Evolutionary conservation across 2,888 invertebrate genomes (phyloP).

Genomic region (Cremastobaeus sp.): DNA sequence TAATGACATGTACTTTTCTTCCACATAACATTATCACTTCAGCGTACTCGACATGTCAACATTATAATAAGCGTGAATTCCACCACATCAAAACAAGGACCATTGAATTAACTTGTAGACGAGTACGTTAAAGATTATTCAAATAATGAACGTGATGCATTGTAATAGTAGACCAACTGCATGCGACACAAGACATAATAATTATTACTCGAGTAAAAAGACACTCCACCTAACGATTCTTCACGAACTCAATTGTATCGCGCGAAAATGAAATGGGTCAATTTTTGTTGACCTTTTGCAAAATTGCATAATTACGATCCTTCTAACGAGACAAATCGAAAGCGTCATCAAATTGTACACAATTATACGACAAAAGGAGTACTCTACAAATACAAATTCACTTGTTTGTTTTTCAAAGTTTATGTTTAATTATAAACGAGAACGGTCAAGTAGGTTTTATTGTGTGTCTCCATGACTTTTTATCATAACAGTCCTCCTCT

Average conservation of each 20-base stretch:
- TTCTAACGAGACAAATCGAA: neutral
- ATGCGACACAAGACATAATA: neutral
- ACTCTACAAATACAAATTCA: slow-evolving; percentile 9
- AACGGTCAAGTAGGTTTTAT: slow-evolving; percentile 43
- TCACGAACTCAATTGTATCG: slow-evolving; percentile 1
- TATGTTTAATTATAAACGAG: slow-evolving; percentile 39
- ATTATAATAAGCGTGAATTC: slow-evolving; percentile 10
- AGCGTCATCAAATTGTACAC: slow-evolving; percentile 6
- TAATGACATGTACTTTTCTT: no score
- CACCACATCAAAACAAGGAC: slow-evolving; percentile 9
- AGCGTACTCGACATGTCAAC: neutral
- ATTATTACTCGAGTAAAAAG: neutral
- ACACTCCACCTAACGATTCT: slow-evolving; percentile 4
- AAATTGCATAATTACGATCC: slow-evolving; percentile 10
- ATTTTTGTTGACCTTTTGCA: slow-evolving; percentile 12
- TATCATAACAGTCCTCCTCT: slow-evolving; percentile 38
- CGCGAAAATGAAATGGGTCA: slow-evolving; percentile 11
- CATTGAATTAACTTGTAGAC: slow-evolving; percentile 12
- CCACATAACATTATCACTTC: neutral
- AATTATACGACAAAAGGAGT: slow-evolving; percentile 2
- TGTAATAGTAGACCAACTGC: slow-evolving; percentile 10
- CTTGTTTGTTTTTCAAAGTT: slow-evolving; percentile 20
- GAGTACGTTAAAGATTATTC: slow-evolving; percentile 15
- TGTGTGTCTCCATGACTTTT: slow-evolving; percentile 35
- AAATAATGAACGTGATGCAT: slow-evolving; percentile 21